Percentiles rank a stretch among this genome's conserved stretches.
phyloP scores from a whole-genome alignment of 2,797 vertebrate genomes.

The Pseudochaenichthys georgianus region DNA sequence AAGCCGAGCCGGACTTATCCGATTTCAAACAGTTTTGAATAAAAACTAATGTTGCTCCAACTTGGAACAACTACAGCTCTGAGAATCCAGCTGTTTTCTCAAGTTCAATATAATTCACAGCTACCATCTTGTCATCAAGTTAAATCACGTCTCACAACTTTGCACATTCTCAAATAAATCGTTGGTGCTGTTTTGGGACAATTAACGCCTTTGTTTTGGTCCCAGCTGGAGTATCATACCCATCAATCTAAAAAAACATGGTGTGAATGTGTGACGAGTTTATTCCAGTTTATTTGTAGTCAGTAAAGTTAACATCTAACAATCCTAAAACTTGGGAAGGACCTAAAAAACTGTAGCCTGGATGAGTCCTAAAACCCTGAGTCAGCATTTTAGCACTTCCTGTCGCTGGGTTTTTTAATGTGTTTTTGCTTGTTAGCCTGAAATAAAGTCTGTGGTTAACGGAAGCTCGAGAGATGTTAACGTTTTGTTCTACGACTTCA shows the following conservation, averaged over 20 bases:
- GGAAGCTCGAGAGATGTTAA: too few relatives aligned
- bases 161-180: slow-evolving; percentile 13
- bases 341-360: too few relatives aligned
- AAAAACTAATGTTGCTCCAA: slow-evolving; percentile 37
- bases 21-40: slow-evolving; percentile 57
- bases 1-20: slow-evolving; percentile 43
- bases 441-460: too few relatives aligned
- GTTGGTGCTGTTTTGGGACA: neutral
- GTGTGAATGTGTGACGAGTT: too few relatives aligned
- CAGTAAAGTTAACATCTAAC: too few relatives aligned
- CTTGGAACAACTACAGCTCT: slow-evolving; percentile 31
- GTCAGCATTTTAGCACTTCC: too few relatives aligned
- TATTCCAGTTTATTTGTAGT: too few relatives aligned
- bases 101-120: slow-evolving; percentile 12
- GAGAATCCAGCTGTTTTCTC: neutral
- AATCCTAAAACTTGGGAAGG: too few relatives aligned
- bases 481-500: too few relatives aligned
- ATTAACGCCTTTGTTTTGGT: neutral
- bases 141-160: slow-evolving; percentile 1
- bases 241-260: neutral
- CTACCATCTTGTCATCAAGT: neutral
- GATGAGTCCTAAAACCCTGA: too few relatives aligned
- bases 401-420: too few relatives aligned
- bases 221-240: neutral
- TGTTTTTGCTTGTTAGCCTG: too few relatives aligned